These are phyloP conservation scores for Epinephelus awoara DNA, from an alignment of 2,797 vertebrate species.

Conservation along the genomic window DNA sequence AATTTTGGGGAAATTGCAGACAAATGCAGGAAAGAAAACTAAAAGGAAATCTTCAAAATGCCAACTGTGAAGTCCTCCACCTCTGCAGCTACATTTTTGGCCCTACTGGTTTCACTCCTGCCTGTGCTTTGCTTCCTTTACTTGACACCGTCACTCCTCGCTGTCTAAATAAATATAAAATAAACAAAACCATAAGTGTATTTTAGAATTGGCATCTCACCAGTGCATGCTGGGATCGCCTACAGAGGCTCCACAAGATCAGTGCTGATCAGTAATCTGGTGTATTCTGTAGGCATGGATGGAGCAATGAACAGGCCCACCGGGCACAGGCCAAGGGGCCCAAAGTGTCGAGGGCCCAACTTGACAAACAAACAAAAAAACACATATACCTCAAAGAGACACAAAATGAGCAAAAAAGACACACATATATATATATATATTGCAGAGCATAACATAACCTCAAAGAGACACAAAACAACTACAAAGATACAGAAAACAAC, in stretches of 20 bases:
- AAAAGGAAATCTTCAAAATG: neutral
- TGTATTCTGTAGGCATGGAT: neutral
- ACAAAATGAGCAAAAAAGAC: too few species aligned
- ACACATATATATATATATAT: too few species aligned
- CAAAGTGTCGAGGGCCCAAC: too few species aligned
- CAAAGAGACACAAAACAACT: too few species aligned
- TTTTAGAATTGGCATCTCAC: conserved; percentile 10
- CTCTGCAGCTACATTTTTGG: neutral
- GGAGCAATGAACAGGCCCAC: too few species aligned
- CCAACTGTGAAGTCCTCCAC: neutral
- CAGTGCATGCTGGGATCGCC: neutral
- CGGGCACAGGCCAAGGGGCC: too few species aligned
- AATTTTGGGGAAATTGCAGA: neutral
- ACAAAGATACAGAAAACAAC: too few species aligned
- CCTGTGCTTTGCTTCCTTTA: neutral
- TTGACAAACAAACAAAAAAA: too few species aligned
- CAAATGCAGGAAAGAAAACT: neutral
- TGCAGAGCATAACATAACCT: too few species aligned
- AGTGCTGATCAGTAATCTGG: conserved; percentile 2
- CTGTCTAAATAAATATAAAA: neutral
- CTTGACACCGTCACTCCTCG: neutral
- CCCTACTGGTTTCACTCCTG: neutral
- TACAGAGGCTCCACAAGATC: neutral
- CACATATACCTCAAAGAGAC: too few species aligned
- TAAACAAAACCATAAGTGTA: neutral